Evolutionary conservation across 2,888 invertebrate species (phyloP).

Genomic region (Heterodera filipjevi): DNA sequence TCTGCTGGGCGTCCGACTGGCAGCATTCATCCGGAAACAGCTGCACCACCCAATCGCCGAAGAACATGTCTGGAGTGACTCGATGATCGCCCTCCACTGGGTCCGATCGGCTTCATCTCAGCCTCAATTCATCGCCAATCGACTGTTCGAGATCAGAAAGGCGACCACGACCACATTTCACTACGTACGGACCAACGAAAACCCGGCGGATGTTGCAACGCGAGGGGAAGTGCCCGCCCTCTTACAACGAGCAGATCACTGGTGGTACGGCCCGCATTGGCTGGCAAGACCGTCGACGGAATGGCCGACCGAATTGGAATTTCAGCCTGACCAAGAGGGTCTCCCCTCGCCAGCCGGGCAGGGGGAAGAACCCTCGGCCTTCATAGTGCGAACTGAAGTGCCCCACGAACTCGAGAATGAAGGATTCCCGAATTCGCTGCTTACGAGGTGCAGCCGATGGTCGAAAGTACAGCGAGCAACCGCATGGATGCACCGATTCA

Average conservation of each 20-base stretch:
- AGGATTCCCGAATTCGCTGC: background rate
- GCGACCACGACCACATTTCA: background rate
- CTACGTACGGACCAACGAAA: conserved; percentile 19
- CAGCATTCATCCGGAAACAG: background rate
- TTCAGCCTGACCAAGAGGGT: background rate
- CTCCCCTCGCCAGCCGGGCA: background rate
- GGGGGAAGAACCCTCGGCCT: background rate
- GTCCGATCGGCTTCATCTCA: background rate
- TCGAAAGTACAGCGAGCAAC: background rate
- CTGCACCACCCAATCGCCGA: background rate
- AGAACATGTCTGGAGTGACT: conserved; percentile 24
- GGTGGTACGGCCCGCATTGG: conserved; percentile 31
- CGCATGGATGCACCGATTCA: background rate
- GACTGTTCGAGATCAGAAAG: background rate
- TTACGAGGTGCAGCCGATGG: background rate
- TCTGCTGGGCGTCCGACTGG: background rate
- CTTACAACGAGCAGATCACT: background rate
- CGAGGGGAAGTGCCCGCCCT: conserved; percentile 16
- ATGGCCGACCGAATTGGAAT: conserved; percentile 12
- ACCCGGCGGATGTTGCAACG: conserved; percentile 32
- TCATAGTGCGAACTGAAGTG: background rate
- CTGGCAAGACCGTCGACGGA: background rate
- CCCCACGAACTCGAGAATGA: background rate
- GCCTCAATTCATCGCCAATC: conserved; percentile 20
- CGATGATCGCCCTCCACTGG: conserved; percentile 17